Evolutionary conservation across 2,888 invertebrate species (phyloP), one percentile per base, ranked within the genome.

Genomic region (Leptopterna dolabrata): DNA sequence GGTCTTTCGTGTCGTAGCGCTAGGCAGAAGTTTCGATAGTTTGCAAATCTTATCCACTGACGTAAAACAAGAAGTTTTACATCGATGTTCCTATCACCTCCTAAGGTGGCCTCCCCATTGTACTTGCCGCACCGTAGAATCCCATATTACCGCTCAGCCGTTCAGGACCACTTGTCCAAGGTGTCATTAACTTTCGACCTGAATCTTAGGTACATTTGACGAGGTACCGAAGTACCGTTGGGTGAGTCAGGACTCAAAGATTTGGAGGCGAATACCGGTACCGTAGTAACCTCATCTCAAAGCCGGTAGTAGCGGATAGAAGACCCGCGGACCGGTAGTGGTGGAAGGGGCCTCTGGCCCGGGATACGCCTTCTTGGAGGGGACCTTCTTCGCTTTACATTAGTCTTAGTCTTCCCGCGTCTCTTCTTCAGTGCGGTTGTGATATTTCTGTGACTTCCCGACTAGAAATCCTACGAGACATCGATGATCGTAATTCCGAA

Each of bases 331-430:
- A 4, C 63, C 63, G 63, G 63, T 63, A 63, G 63, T 47, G 16
- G 47, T 16, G 16, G 47, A 47, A 47, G 16, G 14, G 16, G 47
- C 14, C 47, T 16, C 47, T 16, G 51, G 63, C 63, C 78, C 36
- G 76, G 76, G 36, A 29, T 78, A 43, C 78, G 78, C 78, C 45
- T 78, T 9, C 73, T 78, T 36, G 78, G 45, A 45, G 78, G 78
- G 78, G 45, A 78, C 78, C 78, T 45, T 78, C 78, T 45, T 78
- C 78, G 45, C 43, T 41, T 19, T n/a, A 43, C 41, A 45, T 41
- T 43, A 7, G 45, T 41, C 78, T 63, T 36, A 81, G 81, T 81
- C 55, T 81, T 81, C 81, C 81, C 81, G 81, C 81, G 81, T 81
- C 81, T 55, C 43, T 55, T 81, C 81, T 41, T 55, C 29, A 29